These are phyloP conservation scores for Chymomyza caudatula DNA, from an alignment of 2,888 invertebrate genomes.

Conservation along the genomic window DNA sequence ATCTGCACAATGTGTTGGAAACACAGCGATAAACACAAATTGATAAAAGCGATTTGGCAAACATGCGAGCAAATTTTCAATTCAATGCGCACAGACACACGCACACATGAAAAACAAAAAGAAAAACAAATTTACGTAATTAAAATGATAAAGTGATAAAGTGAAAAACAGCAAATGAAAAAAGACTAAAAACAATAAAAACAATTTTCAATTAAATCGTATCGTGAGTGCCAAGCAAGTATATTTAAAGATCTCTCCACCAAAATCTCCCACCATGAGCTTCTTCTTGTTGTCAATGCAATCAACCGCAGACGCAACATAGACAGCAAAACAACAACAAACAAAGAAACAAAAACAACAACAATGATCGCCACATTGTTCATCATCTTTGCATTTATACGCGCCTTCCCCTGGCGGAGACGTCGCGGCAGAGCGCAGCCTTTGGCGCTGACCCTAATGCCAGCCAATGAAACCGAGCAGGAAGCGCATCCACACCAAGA, in stretches of 20 bases:
- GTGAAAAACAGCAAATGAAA: conserved; percentile 7
- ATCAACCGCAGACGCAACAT: conserved; percentile 1
- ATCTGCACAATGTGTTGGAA: conserved; percentile 5
- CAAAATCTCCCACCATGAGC: conserved; percentile 14
- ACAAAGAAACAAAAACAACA: conserved; percentile 11
- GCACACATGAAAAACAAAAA: conserved; percentile 1
- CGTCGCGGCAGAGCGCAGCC: conserved; percentile 42
- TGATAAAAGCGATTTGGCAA: conserved; percentile 1
- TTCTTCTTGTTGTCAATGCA: neutral
- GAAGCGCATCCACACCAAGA: conserved; percentile 5
- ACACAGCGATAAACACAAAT: conserved; percentile 16
- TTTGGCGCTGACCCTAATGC: conserved; percentile 45
- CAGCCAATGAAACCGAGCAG: conserved; percentile 11
- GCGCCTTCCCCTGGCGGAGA: conserved; percentile 77
- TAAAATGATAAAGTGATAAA: conserved; percentile 17
- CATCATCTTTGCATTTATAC: conserved; percentile 78
- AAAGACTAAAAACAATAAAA: neutral
- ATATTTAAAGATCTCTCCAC: neutral
- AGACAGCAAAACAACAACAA: conserved; percentile 1
- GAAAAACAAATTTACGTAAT: conserved; percentile 23
- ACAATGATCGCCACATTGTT: conserved; percentile 78
- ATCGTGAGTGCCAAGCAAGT: neutral
- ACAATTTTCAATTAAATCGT: neutral
- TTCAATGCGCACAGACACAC: neutral
- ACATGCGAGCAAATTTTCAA: neutral